A percentile compares a stretch with the other conserved stretches of the same genome.
phyloP scores from a whole-genome alignment of 2,888 invertebrate species.

The Mimas tiliae region DNA sequence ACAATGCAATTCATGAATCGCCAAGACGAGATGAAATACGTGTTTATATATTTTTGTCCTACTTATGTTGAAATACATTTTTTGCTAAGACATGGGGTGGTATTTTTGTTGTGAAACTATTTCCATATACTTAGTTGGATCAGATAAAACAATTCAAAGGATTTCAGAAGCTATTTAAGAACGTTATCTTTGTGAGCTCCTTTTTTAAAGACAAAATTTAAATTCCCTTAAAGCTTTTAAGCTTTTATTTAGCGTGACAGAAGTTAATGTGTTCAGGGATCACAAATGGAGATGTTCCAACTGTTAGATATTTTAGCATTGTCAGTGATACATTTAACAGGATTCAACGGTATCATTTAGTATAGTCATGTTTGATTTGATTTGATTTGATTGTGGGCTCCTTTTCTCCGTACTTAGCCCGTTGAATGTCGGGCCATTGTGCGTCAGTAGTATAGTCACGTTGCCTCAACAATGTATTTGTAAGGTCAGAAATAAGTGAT shows the following conservation, averaged over 20 bases:
- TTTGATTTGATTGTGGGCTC: too few species aligned
- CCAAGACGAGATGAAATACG: not conserved
- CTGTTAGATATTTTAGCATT: too few species aligned
- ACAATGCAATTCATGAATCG: not conserved
- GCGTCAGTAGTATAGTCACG: too few species aligned
- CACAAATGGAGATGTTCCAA: too few species aligned
- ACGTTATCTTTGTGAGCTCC: not conserved
- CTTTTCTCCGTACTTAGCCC: too few species aligned
- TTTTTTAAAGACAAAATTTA: too few species aligned
- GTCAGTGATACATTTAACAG: too few species aligned
- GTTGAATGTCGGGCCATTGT: too few species aligned
- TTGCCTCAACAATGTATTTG: not conserved
- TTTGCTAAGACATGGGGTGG: not conserved
- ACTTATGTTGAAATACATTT: not conserved
- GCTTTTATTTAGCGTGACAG: not conserved
- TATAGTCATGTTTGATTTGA: too few species aligned
- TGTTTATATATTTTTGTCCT: not conserved
- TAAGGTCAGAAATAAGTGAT: not conserved
- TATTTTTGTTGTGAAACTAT: not conserved
- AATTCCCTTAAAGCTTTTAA: too few species aligned
- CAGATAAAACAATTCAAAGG: not conserved
- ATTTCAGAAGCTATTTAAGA: not conserved
- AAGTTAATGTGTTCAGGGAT: too few species aligned
- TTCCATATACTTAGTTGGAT: not conserved
- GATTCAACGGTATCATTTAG: too few species aligned